Evolutionary conservation across 2,797 vertebrate genomes (phyloP).

Genomic region (Helostoma temminkii): DNA sequence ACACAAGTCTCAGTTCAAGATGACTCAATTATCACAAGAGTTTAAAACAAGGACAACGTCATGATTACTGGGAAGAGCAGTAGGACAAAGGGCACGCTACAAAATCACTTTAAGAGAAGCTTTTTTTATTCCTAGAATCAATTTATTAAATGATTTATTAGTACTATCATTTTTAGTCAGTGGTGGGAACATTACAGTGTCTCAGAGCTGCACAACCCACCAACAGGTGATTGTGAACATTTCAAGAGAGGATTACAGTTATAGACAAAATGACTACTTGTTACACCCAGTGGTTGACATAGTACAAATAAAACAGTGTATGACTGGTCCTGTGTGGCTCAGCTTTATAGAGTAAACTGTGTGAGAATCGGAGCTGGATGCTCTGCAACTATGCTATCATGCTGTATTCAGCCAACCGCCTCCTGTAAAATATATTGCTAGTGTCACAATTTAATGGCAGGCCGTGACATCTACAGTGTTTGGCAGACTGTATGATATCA

Average conservation of each 20-base stretch:
- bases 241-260: not conserved
- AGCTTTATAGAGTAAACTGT: constrained; percentile 30
- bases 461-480: constrained; percentile 44
- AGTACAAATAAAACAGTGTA: constrained; percentile 23
- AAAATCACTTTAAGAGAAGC: constrained; percentile 17
- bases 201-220: not conserved
- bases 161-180: constrained; percentile 22
- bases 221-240: not conserved
- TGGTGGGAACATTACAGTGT: not conserved
- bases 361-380: constrained; percentile 47
- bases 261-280: not conserved
- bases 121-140: not conserved
- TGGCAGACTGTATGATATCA: constrained; percentile 75
- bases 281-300: constrained; percentile 9
- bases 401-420: constrained; percentile 47
- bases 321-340: constrained; percentile 17
- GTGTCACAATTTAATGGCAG: constrained; percentile 65
- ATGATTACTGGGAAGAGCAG: constrained; percentile 21
- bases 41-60: constrained; percentile 47
- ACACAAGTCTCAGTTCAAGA: constrained; percentile 53
- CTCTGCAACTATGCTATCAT: constrained; percentile 60
- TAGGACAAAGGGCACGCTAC: constrained; percentile 7
- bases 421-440: constrained; percentile 69
- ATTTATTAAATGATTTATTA: constrained; percentile 4
- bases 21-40: constrained; percentile 73